Evolutionary conservation across 2,797 vertebrate species (phyloP).

Genomic region (Chaunax sp.): DNA sequence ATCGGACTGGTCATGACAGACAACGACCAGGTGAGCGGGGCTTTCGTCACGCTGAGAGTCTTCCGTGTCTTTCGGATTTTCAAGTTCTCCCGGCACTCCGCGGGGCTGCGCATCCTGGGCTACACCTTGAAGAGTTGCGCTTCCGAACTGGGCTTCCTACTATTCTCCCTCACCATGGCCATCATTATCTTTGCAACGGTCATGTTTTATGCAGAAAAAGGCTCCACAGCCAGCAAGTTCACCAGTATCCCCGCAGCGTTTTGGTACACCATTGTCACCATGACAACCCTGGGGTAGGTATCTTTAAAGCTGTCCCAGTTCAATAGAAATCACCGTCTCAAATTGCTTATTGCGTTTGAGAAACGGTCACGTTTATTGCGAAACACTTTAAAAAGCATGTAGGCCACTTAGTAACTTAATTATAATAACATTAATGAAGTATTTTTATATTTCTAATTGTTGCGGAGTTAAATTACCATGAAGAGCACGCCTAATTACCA

Average conservation of each 20-base stretch:
- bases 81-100: conserved; percentile 97
- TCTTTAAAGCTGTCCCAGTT: not conserved
- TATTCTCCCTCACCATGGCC: conserved; percentile 98
- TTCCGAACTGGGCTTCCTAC: conserved; percentile 95
- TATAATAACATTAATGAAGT: not conserved
- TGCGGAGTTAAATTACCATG: not conserved
- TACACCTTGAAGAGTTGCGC: conserved; percentile 97
- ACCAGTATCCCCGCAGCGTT: conserved; percentile 97
- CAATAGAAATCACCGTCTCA: not conserved
- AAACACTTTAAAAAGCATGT: not conserved
- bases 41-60: conserved; percentile 94
- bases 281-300: conserved; percentile 97
- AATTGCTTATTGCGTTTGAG: not conserved
- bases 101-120: conserved; percentile 94
- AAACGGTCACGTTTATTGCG: not conserved
- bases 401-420: too few species aligned
- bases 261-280: conserved; percentile 99
- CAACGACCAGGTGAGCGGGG: conserved; percentile 96
- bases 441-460: not conserved
- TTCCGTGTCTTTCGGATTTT: conserved; percentile 98
- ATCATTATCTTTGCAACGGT: conserved; percentile 98
- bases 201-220: conserved; percentile 98
- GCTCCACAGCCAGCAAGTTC: conserved; percentile 94
- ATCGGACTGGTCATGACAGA: conserved; percentile 96
- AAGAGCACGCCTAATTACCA: conserved; percentile 4